Evolutionary conservation across 2,797 vertebrate species (phyloP).

Genomic region (Lithobates sylvaticus): DNA sequence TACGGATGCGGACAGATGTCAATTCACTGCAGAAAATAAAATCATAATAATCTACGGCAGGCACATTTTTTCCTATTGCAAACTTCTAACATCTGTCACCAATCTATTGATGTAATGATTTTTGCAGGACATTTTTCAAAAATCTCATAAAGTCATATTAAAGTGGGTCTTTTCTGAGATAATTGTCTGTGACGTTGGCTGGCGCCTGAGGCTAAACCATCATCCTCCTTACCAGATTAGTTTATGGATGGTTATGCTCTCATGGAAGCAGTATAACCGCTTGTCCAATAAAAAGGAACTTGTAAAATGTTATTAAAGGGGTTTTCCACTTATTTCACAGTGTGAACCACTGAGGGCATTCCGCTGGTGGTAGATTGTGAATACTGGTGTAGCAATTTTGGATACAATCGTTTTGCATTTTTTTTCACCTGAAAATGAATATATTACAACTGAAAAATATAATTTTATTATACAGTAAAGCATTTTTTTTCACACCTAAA

Average conservation of each 20-base stretch:
- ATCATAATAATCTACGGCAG: conserved; percentile 56
- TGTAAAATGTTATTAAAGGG: background rate
- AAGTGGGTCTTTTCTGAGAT: conserved; percentile 25
- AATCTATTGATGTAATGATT: conserved; percentile 31
- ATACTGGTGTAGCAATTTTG: no score
- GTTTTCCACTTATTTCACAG: background rate
- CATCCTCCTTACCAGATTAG: conserved; percentile 26
- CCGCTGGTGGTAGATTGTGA: no score
- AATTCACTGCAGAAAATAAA: conserved; percentile 36
- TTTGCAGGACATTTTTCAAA: conserved; percentile 31
- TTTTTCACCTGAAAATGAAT: no score
- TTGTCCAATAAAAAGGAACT: conserved; percentile 15
- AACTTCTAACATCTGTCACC: conserved; percentile 35
- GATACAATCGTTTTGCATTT: no score
- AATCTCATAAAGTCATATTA: conserved; percentile 41
- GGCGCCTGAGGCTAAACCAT: conserved; percentile 23
- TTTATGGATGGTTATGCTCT: conserved; percentile 3
- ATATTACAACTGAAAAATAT: no score
- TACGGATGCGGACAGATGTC: conserved; percentile 39
- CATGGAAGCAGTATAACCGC: background rate
- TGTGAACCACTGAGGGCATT: no score
- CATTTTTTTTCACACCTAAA: no score
- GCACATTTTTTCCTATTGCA: background rate
- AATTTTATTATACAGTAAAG: no score
- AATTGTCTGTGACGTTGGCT: conserved; percentile 29